phyloP scores from a whole-genome alignment of 2,113 vertebrate species.

The Euleptes europaea region DNA sequence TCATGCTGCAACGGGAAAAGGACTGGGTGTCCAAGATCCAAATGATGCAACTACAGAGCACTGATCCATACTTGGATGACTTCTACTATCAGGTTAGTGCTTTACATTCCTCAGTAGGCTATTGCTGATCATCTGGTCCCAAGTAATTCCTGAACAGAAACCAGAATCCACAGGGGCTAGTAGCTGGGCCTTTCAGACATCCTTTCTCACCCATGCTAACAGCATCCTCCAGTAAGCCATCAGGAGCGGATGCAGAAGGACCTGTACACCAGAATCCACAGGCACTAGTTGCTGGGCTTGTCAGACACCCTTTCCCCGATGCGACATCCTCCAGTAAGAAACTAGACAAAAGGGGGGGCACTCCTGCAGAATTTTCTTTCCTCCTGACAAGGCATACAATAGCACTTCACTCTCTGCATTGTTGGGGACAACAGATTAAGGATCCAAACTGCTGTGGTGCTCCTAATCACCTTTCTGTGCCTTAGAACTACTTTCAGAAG shows the following conservation, averaged over 20 bases:
- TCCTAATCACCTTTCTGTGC: neutral
- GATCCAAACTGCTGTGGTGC: neutral
- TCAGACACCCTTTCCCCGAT: neutral
- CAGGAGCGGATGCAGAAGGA: too few relatives aligned
- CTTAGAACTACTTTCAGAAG: slow-evolving; percentile 96
- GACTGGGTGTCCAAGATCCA: slow-evolving; percentile 98
- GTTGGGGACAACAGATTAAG: too few relatives aligned
- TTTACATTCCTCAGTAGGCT: fast-evolving
- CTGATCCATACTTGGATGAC: slow-evolving; percentile 95
- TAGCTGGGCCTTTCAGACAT: neutral
- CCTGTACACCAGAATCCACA: neutral
- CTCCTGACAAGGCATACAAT: neutral
- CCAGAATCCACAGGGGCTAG: neutral
- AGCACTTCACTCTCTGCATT: neutral
- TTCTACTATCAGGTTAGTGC: slow-evolving; percentile 90
- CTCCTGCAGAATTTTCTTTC: neutral
- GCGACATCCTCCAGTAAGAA: neutral
- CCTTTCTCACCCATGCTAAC: neutral
- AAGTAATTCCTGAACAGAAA: neutral
- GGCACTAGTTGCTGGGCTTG: neutral
- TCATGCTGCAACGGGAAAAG: slow-evolving; percentile 96
- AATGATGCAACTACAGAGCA: slow-evolving; percentile 98
- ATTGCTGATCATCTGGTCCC: fast-evolving
- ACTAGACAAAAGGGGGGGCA: neutral
- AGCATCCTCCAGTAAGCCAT: neutral